Conservation (phyloP, 2,888 invertebrate genomes). For the Standfussiana lucernea region DNA sequence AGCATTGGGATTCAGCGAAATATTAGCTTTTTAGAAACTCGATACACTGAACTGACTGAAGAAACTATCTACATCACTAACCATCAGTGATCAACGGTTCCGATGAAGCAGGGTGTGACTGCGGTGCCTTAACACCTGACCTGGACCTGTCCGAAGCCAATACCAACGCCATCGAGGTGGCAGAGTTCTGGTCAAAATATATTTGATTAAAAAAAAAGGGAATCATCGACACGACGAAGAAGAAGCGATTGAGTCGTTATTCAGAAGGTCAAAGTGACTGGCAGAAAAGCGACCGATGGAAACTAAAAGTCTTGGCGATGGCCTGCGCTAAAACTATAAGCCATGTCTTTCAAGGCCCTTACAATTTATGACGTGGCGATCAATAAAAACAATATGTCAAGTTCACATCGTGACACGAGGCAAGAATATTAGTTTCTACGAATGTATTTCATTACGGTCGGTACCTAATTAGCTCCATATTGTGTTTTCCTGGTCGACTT, state of each 20-base stretch:
- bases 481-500: slow-evolving; percentile 20
- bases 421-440: slow-evolving; percentile 28
- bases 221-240: no score
- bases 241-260: not conserved
- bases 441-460: not conserved
- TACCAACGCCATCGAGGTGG: no score
- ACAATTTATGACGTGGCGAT: slow-evolving; percentile 17
- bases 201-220: no score
- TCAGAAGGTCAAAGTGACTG: not conserved
- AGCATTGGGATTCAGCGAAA: not conserved
- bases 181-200: no score
- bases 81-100: no score
- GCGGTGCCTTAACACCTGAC: no score
- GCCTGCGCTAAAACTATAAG: not conserved
- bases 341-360: not conserved
- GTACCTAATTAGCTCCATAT: slow-evolving; percentile 22
- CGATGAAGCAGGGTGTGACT: no score
- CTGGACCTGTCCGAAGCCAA: no score
- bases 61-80: not conserved
- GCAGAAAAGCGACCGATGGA: no score
- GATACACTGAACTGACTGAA: not conserved
- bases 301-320: not conserved
- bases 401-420: slow-evolving; percentile 20
- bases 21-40: not conserved
- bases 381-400: slow-evolving; percentile 51